Evolutionary conservation across 2,888 invertebrate species (phyloP), one percentile per base, ranked within the genome.

Genomic region (Watsonalla binaria): DNA sequence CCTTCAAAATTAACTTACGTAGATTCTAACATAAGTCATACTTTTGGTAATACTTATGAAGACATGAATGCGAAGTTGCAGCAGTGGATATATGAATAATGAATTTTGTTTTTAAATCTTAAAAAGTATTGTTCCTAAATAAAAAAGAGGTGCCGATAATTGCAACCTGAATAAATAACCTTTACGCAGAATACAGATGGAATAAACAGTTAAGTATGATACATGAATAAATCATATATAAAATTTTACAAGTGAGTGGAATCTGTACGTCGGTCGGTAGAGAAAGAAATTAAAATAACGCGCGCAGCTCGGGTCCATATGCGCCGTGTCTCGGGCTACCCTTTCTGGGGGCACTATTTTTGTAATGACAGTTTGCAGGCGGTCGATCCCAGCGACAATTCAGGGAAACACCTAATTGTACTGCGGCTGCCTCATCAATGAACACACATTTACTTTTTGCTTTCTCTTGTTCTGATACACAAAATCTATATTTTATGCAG

Each of bases 331-430:
- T 78, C 76, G 66, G 76, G 74, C 84, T 86, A 89, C 89, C 89
- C 89, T 90, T 90, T 89, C 87, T 81, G 84, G 75, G 80, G 76
- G 84, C 86, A 86, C 87, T 89, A 89, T 89, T 90, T 90, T 84
- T 80, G 84, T 88, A 88, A 82, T 88, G 90, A 90, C 88, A 86
- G 84, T 84, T 78, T 65, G 83, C 90, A 90, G 87, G 88, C 88
- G 88, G 86, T 69, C 66, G 65, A 55, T 54, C 52, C 51, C 33
- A 53, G 56, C 51, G 57, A 56, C 59, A 58, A 47, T 77, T 84
- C 82, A 82, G 79, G 80, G 84, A 85, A 86, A 82, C 79, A 84
- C 85, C 86, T 85, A 86, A 86, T 86, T 85, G 81, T 80, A 76
- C 76, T 72, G 68, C 68, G 62, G 62, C 49, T 61, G 65, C 71